phyloP scores from a whole-genome alignment of 2,797 vertebrate genomes.

The Sebastolobus altivelis region DNA sequence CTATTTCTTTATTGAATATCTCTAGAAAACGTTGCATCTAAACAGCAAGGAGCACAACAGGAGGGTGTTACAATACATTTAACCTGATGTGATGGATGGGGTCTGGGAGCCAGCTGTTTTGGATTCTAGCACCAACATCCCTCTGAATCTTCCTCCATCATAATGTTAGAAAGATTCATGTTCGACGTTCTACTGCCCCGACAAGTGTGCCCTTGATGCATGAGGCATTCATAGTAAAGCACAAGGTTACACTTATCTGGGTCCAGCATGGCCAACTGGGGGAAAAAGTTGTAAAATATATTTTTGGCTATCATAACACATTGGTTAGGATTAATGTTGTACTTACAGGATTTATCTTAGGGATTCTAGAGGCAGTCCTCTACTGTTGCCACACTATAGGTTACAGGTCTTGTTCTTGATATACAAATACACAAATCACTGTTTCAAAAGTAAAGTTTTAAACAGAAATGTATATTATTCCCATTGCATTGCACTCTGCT shows the following conservation, averaged over 20 bases:
- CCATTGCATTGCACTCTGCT: background rate
- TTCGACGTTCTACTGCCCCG: constrained; percentile 8
- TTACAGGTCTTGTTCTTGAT: too few relatives aligned
- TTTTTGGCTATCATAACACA: background rate
- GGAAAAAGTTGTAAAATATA: background rate
- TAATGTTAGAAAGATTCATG: constrained; percentile 31
- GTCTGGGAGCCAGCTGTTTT: background rate
- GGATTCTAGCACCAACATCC: background rate
- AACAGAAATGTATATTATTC: background rate
- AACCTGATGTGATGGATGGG: background rate
- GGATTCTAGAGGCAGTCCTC: too few relatives aligned
- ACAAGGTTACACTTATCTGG: constrained; percentile 8
- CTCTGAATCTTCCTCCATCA: constrained; percentile 16
- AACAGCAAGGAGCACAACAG: background rate
- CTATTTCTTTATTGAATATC: background rate
- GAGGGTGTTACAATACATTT: background rate
- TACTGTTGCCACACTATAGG: too few relatives aligned
- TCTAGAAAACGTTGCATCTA: background rate
- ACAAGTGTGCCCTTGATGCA: constrained; percentile 31
- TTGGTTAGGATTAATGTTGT: constrained; percentile 1
- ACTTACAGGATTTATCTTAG: too few relatives aligned
- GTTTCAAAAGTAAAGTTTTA: background rate
- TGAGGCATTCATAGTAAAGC: background rate
- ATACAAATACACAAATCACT: too few relatives aligned
- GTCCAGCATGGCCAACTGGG: background rate